Percentiles rank a stretch among this genome's conserved stretches.
Evolutionary conservation across 2,888 invertebrate species (phyloP).

Genomic region (Eurytoma adleriae): DNA sequence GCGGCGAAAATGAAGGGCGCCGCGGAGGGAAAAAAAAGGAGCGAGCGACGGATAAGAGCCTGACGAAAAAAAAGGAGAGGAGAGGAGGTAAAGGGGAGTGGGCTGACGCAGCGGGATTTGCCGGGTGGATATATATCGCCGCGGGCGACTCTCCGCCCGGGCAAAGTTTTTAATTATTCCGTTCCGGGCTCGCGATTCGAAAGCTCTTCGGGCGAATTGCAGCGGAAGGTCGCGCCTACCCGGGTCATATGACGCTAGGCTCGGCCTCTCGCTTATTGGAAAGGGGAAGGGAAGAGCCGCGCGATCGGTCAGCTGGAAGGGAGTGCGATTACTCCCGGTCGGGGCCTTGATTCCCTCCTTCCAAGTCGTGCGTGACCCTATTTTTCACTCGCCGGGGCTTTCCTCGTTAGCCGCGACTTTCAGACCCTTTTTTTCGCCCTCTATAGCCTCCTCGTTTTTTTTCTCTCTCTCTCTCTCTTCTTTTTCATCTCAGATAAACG

Average conservation of each 20-base stretch:
- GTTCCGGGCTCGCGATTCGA: conserved; percentile 26
- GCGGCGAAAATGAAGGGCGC: conserved; percentile 1
- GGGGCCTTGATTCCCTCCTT: neutral
- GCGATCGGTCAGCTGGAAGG: conserved; percentile 9
- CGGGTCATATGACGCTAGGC: conserved; percentile 22
- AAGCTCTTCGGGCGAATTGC: neutral
- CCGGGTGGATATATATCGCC: neutral
- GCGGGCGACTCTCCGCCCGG: neutral
- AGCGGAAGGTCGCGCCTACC: neutral
- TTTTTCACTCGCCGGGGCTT: neutral
- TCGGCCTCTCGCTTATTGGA: conserved; percentile 40
- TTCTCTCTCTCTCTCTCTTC: too few species aligned
- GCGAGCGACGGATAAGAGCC: neutral
- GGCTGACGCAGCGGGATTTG: neutral
- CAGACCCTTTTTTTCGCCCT: too few species aligned
- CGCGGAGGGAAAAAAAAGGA: neutral
- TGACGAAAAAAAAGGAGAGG: neutral
- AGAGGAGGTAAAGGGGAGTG: neutral
- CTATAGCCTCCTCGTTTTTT: too few species aligned
- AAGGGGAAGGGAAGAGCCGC: neutral
- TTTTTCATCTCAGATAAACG: too few species aligned
- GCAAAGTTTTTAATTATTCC: conserved; percentile 44
- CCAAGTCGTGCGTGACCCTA: neutral
- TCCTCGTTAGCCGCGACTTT: neutral
- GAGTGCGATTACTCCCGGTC: conserved; percentile 11